Conservation (phyloP, 92 coral and sea anemone species). For the Umimayanthus kanabou region DNA sequence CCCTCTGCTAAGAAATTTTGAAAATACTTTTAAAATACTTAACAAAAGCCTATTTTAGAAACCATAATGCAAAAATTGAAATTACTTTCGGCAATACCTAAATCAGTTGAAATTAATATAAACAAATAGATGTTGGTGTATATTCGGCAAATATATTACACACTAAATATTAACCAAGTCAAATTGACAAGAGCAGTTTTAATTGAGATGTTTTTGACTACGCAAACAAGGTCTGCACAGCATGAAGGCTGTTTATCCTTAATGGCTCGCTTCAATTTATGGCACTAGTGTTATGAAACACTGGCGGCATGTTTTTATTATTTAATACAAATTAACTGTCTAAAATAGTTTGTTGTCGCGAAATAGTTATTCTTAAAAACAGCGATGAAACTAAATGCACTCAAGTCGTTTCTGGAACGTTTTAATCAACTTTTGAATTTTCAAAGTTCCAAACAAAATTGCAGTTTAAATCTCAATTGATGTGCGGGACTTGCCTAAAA, state of each 20-base stretch:
- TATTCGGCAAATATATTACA: background rate
- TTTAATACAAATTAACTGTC: background rate
- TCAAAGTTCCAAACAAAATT: no score
- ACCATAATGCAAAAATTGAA: background rate
- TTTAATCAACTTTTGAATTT: no score
- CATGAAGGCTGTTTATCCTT: background rate
- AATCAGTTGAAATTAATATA: background rate
- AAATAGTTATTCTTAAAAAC: no score
- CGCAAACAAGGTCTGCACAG: background rate
- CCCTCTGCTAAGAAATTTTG: background rate
- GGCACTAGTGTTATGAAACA: background rate
- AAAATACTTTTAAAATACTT: no score
- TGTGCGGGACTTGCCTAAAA: no score
- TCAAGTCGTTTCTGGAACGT: no score
- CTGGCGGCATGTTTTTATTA: background rate
- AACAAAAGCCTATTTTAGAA: background rate
- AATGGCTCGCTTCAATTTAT: background rate
- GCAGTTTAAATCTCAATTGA: no score
- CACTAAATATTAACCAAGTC: background rate
- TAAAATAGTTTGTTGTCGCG: background rate
- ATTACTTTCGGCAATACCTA: background rate
- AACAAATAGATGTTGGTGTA: background rate
- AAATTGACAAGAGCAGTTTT: background rate
- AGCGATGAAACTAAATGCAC: no score
- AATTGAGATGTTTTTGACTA: no score